These are phyloP conservation scores for Heliconius sara DNA, from an alignment of 2,888 invertebrate genomes.

Conservation along the genomic window DNA sequence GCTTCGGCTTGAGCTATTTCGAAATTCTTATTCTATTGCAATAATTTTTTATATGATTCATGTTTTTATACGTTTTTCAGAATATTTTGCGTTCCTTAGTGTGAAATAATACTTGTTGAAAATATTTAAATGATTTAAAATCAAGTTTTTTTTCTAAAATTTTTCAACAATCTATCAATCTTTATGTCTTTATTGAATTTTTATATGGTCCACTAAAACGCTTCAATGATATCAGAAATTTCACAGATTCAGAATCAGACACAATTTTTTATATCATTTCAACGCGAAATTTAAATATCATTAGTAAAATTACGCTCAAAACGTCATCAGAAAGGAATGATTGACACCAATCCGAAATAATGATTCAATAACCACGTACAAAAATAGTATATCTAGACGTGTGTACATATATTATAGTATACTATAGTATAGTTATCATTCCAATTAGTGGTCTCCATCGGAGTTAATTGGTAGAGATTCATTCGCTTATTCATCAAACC, in stretches of 20 bases:
- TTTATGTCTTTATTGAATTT: no score
- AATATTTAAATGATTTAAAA: no score
- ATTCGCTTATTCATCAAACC: slow-evolving; percentile 63
- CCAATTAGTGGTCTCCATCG: slow-evolving; percentile 57
- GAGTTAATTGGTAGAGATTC: slow-evolving; percentile 62
- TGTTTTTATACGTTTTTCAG: no score
- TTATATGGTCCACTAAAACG: no score
- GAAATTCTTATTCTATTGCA: no score
- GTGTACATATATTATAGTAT: background rate
- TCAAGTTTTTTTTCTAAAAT: no score
- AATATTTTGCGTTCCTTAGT: no score
- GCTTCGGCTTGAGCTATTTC: no score
- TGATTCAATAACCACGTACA: slow-evolving; percentile 39
- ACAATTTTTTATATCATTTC: background rate
- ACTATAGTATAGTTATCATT: slow-evolving; percentile 44
- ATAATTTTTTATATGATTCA: no score
- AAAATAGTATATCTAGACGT: slow-evolving; percentile 19
- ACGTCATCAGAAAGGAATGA: slow-evolving; percentile 37
- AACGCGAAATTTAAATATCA: background rate
- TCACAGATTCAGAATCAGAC: background rate
- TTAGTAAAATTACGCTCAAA: slow-evolving; percentile 12
- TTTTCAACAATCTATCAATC: no score
- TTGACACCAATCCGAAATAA: slow-evolving; percentile 45
- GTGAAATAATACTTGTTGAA: no score
- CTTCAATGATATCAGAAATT: no score